These are phyloP conservation scores for Pedicia rivosa DNA, from an alignment of 2,888 invertebrate genomes.

Conservation along the genomic window DNA sequence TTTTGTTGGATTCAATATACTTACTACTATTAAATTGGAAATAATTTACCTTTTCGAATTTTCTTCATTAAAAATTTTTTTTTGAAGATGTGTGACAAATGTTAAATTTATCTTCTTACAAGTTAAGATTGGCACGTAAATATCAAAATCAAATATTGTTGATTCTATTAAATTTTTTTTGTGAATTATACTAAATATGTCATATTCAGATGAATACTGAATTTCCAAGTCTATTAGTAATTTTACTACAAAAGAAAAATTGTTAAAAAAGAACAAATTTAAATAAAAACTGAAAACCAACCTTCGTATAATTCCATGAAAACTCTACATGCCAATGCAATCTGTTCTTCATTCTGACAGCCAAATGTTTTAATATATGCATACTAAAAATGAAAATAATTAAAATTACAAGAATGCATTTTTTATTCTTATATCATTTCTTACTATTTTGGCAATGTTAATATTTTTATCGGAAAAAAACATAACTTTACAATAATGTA, in stretches of 20 bases:
- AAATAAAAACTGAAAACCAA: conserved; percentile 16
- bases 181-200: conserved; percentile 18
- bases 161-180: too few relatives aligned
- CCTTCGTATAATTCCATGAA: conserved; percentile 39
- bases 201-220: conserved; percentile 1
- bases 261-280: not conserved
- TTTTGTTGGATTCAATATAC: conserved; percentile 7
- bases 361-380: conserved; percentile 31
- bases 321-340: conserved; percentile 34
- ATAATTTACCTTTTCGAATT: not conserved
- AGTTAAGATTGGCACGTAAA: conserved; percentile 17
- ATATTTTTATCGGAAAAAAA: too few relatives aligned
- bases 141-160: conserved; percentile 1
- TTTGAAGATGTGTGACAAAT: conserved; percentile 15
- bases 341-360: conserved; percentile 29
- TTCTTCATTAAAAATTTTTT: conserved; percentile 8
- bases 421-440: too few relatives aligned
- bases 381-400: conserved; percentile 20
- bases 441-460: too few relatives aligned
- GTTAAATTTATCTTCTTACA: conserved; percentile 16
- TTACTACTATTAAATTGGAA: too few relatives aligned
- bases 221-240: not conserved
- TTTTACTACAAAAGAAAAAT: not conserved
- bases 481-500: too few relatives aligned
- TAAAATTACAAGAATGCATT: too few relatives aligned